Evolutionary conservation across 1,140 invertebrate genomes (phyloP).

Genomic region (Hypsibius dujardini): DNA sequence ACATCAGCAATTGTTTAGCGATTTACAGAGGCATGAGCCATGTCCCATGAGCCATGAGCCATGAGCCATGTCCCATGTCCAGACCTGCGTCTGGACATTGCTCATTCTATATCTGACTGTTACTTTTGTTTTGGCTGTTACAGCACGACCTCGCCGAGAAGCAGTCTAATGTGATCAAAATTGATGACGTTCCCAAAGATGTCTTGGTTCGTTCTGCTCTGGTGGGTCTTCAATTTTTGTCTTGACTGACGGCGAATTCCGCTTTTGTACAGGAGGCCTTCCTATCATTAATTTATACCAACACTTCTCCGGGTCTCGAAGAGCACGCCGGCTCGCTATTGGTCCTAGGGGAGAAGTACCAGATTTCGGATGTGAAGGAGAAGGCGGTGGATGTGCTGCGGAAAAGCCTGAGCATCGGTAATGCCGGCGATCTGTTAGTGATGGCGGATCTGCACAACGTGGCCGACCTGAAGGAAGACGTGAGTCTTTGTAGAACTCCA

Average conservation of each 20-base stretch:
- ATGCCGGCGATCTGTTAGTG: not conserved
- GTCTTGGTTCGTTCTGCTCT: not conserved
- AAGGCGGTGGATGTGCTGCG: conserved; percentile 1
- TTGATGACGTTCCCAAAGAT: not conserved
- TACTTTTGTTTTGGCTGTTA: too few species aligned
- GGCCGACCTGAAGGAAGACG: conserved; percentile 11
- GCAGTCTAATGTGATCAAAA: not conserved
- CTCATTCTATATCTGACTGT: too few species aligned
- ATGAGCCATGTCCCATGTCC: too few species aligned
- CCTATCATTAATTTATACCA: not conserved
- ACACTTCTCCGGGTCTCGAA: not conserved
- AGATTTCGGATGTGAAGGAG: not conserved
- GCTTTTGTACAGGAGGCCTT: not conserved
- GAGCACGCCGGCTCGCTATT: conserved; percentile 10
- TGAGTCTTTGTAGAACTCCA: not conserved
- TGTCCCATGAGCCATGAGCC: too few species aligned
- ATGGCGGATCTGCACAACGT: not conserved
- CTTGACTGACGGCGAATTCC: not conserved
- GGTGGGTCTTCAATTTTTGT: too few species aligned
- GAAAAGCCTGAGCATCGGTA: not conserved
- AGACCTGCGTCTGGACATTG: too few species aligned
- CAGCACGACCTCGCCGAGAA: conserved; percentile 5
- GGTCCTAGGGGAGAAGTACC: conserved; percentile 2
- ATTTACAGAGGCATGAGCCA: too few species aligned
- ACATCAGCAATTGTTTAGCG: too few species aligned